Base-by-base conservation (phyloP, 2,888 invertebrate genomes). In the Flexamia atlantica region DNA sequence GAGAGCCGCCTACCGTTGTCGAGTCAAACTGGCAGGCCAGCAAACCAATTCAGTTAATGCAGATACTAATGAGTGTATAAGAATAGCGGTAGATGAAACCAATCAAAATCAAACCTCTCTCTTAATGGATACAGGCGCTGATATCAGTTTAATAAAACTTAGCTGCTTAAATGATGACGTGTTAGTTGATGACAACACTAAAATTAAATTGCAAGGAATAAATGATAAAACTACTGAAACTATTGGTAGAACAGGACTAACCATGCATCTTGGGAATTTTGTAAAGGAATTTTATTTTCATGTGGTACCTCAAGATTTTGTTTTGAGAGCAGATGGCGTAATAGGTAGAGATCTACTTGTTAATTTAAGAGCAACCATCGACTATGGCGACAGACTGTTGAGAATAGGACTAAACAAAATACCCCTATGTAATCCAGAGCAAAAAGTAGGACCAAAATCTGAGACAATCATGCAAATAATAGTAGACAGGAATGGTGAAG, bases 361-460 rank as follows among this genome's bases (percentile, higher is more conserved):
- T n/a, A 68, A 64, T 36, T 60, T 81, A 46, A 57, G 14, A 10
- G 68, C 25, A 7, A 32, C 25, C 12, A 82, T 64, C 7, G 81
- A 81, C 36, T 76, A 76, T 42, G 10, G 17, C 3, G 76, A 76
- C 20, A 32, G 42, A 23, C 1, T 40, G 9, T 12, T 76, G 9
- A 76, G n/a, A 25, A n/a, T 76, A 76, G 76, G 76, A n/a, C 25
- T 76, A 40, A 40, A 32, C 20, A 76, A 20, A 42, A 76, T 76
- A 40, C 36, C 36, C 9, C 14, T 76, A 7, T 42, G 25, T 9
- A 23, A 76, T 23, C 76, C 17, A 14, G 20, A 20, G 1, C 5
- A 23, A 7, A 60, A 60, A 23, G 2, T 60, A 14, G 60, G 9
- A 4, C 9, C 60, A 10, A 60, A n/a, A 14, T 7, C 60, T 10